Base-by-base conservation (phyloP, 2,888 invertebrate genomes). In the Mythimna ferrago region DNA sequence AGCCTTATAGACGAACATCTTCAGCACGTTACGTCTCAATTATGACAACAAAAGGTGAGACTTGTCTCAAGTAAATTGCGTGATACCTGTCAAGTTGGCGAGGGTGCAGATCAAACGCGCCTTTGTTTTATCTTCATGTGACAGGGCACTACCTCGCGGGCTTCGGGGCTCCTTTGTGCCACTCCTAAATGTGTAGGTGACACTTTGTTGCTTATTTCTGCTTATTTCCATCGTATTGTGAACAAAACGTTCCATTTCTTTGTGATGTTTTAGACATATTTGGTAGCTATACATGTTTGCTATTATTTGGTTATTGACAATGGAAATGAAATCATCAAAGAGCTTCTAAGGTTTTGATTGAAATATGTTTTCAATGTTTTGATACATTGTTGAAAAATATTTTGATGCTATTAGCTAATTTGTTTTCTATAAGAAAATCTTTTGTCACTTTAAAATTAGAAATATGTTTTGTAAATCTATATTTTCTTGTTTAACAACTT, bases 1-100 rank as follows among this genome's bases (percentile, higher is more conserved):
- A 89, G 80, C 89, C 86, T 64, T 83, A 80, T 14, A 61, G 68
- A 61, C 73, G 66, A 73, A 75, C 68, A 82, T 86, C 87, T 85
- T 80, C 77, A 67, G 54, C 26, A 58, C 65, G 71, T 83, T 78
- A 70, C 85, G 80, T 83, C 79, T 86, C 91, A 93, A 93, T 94
- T 93, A 92, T 88, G 85, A 76, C 73, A 78, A 93, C 93, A 94
- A 94, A 89, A 81, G 84, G 61, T 77, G 53, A 56, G 83, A 90
- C 90, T 93, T 94, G 94, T 93, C 94, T 94, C 91, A 92, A 92
- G 91, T 87, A 91, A 93, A 92, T 92, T 92, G 91, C 85, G 48
- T 66, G 89, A 91, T 82, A 78, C 86, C 86, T 56, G 61, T 62
- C 88, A 89, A 94, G 89, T 90, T 90, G 75, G 82, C 75, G 86